phyloP scores from a whole-genome alignment of 2,888 invertebrate species.

The Acanthosoma haemorrhoidale region DNA sequence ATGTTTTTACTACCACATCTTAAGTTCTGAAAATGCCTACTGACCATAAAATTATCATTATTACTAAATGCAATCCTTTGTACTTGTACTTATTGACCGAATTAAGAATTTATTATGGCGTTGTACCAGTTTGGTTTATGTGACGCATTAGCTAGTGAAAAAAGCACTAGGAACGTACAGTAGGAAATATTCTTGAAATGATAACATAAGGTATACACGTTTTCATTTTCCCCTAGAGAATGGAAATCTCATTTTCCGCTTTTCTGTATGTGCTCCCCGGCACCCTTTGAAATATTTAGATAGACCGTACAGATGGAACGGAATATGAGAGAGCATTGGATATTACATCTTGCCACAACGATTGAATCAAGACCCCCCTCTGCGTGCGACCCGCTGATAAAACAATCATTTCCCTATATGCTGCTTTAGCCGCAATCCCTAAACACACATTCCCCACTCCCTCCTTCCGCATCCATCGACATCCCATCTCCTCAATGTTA shows the following conservation, averaged over 20 bases:
- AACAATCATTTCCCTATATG: slow-evolving; percentile 31
- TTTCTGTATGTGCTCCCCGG: background rate
- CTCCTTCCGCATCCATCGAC: background rate
- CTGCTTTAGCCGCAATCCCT: slow-evolving; percentile 20
- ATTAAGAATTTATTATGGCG: too few species aligned
- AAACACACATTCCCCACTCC: slow-evolving; percentile 8
- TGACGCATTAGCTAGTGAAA: too few species aligned
- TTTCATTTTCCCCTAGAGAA: background rate
- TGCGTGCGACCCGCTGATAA: slow-evolving; percentile 25
- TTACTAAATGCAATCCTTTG: too few species aligned
- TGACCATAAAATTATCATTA: too few species aligned
- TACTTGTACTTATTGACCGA: too few species aligned
- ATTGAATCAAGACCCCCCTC: slow-evolving; percentile 22
- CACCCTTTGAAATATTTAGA: background rate
- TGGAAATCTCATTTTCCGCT: slow-evolving; percentile 8
- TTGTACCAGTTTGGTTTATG: too few species aligned
- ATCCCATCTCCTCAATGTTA: slow-evolving; percentile 1
- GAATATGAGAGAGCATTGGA: slow-evolving; percentile 27
- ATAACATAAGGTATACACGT: background rate
- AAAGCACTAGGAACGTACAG: background rate
- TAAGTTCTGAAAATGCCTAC: too few species aligned
- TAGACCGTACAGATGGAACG: background rate
- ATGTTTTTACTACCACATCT: too few species aligned
- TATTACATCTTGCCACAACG: slow-evolving; percentile 13
- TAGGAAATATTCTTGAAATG: background rate